Evolutionary conservation across 2,113 vertebrate genomes (phyloP), one percentile per base, ranked within the genome.

Genomic region (Prochilodus magdalenae): DNA sequence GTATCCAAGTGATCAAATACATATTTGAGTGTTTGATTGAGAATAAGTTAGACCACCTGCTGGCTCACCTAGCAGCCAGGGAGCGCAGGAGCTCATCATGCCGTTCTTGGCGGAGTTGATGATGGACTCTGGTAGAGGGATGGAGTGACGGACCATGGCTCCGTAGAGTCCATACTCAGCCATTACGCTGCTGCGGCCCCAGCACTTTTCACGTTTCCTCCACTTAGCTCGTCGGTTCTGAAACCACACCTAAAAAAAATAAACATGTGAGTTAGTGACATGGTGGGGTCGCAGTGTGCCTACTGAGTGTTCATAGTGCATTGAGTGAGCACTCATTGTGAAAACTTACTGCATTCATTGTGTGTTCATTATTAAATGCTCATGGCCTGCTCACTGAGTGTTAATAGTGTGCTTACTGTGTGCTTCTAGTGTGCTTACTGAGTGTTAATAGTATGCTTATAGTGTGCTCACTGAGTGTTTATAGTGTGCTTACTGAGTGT

Each of bases 161-260:
- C 98, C 97, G 0, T 99, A 99, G 27, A 99, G 94, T 0, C 97
- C 97, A 0, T 98, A 99, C 89, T 99, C 96, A 0, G 97, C 97
- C 98, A 99, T 99, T 77, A 98, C 95, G 0, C 96, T 98, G 94
- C 97, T 99, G 85, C 96, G 93, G 0, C 96, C 97, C 97, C 97
- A 99, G 72, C 96, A 97, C 89, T 98, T 99, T 91, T 99, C 97
- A 12, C 96, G 91, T 91, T 98, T 98, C 24, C 97, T 91, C 97
- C 97, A 98, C 88, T 98, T 98, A 11, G 97, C 97, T 75, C 97
- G 93, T 27, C 96, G 95, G 92, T 99, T 99, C 89, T 99, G 97
- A 91, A 99, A 99, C 97, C 97, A 99, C 59, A 98, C 97, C 97
- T 98, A 90, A 1, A 26, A 18, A n/a, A 82, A 27, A 36, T 15